Conservation (phyloP, 1,140 invertebrate genomes). For the Drosophila ercepeae region DNA sequence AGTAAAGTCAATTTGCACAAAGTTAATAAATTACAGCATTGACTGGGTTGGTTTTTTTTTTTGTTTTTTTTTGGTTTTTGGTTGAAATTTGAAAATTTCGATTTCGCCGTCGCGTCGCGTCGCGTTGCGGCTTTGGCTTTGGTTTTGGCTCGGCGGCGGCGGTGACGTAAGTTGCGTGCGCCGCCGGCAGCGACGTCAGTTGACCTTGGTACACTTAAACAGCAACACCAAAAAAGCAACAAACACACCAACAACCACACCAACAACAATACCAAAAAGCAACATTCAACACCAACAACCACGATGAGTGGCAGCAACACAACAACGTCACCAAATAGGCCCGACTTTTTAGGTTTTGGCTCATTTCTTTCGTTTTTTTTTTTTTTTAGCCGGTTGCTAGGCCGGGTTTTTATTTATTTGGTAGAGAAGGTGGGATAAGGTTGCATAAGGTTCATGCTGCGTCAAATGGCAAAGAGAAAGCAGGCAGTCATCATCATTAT, state of each 20-base stretch:
- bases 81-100: constrained; percentile 66
- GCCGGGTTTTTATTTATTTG: constrained; percentile 14
- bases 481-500: constrained; percentile 2
- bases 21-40: constrained; percentile 77
- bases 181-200: constrained; percentile 47
- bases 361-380: no score
- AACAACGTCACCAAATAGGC: constrained; percentile 43
- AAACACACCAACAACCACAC: no score
- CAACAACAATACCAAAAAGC: constrained; percentile 4
- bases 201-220: constrained; percentile 76
- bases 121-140: constrained; percentile 54
- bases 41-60: constrained; percentile 29
- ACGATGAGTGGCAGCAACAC: no score
- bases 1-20: constrained; percentile 50
- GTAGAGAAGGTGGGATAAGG: constrained; percentile 10
- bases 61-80: constrained; percentile 21
- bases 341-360: constrained; percentile 5
- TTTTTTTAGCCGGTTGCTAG: constrained; percentile 49
- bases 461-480: constrained; percentile 52
- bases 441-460: constrained; percentile 39
- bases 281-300: background rate
- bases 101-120: constrained; percentile 26
- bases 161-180: constrained; percentile 59
- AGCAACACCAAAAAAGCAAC: constrained; percentile 20
- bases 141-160: constrained; percentile 60